A percentile compares a stretch with the other conserved stretches of the same genome.
Conservation (phyloP, 2,797 vertebrate genomes). For the Carcharodon carcharias region DNA sequence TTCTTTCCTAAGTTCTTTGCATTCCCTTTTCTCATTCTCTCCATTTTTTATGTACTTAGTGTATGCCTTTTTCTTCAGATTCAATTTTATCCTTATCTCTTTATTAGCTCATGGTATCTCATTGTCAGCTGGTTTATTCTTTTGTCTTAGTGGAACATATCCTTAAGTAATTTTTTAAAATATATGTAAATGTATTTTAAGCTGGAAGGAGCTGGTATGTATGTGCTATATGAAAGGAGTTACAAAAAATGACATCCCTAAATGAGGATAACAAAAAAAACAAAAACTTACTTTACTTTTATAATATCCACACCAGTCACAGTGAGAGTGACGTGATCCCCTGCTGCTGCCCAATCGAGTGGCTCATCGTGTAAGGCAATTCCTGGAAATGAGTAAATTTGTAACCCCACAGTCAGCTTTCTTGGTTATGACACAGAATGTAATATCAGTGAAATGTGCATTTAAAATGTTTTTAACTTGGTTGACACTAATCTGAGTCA, state of each 20-base stretch:
- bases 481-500: conserved; percentile 41
- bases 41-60: background rate
- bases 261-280: conserved; percentile 20
- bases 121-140: background rate
- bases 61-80: background rate
- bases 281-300: conserved; percentile 86
- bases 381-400: conserved; percentile 77
- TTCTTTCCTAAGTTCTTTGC: background rate
- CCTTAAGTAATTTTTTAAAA: background rate
- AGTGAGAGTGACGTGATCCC: conserved; percentile 91
- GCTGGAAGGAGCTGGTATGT: background rate
- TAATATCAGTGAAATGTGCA: conserved; percentile 35
- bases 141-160: background rate
- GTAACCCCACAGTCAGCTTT: conserved; percentile 43
- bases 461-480: conserved; percentile 32
- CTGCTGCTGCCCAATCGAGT: conserved; percentile 92
- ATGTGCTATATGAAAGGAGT: background rate
- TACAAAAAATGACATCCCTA: background rate
- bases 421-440: conserved; percentile 49
- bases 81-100: background rate
- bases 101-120: background rate
- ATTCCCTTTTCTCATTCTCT: background rate
- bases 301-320: conserved; percentile 99
- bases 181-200: background rate
- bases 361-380: conserved; percentile 87